Base-by-base conservation (phyloP, 1,140 invertebrate genomes). In the Scaptomyza hsui region DNA sequence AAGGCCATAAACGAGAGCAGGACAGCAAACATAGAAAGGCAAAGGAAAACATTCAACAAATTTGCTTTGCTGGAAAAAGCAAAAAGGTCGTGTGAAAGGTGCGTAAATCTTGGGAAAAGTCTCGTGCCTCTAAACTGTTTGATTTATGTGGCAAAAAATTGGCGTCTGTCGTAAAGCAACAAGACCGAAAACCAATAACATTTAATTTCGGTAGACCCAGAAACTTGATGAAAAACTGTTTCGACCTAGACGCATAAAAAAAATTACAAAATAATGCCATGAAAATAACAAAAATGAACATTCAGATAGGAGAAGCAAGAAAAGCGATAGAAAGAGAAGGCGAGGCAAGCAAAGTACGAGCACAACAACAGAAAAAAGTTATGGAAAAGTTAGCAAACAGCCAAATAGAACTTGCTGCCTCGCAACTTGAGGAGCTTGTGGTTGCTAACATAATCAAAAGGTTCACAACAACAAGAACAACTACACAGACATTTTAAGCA, bases 221-320 rank as follows among this genome's bases (percentile, higher is more conserved):
- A 19, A 85, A 79, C 67, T 78, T 88, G 74, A 86, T 86, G 82
- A 77, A 86, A 88, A 86, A 88, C 70, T 57, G 65, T 72, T 74
- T 60, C 70, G 56, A 72, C 62, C 45, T 65, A 19, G 55, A 53
- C n/a, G 52, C 62, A 65, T 39, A 35, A 63, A 61, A 53, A 60
- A 45, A 72, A 61, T 39, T 63, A 83, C 57, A 73, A 63, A 78
- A 71, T 83, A 82, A 75, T 82, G 49, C 72, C 62, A 79, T 72
- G 83, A 72, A 83, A 83, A 85, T 83, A 71, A n/a, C n/a, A n/a
- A 83, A 83, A 82, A 64, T 78, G 71, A 75, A 75, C 80, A 83
- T 49, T 37, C 32, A 51, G 39, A 12, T 2, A 1, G 13, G 26
- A 16, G 26, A 16, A 10, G 3, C 4, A 10, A 9, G 12, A 15